Evolutionary conservation across 2,888 invertebrate genomes (phyloP).

Genomic region (Marasmarcha lunaedactyla): DNA sequence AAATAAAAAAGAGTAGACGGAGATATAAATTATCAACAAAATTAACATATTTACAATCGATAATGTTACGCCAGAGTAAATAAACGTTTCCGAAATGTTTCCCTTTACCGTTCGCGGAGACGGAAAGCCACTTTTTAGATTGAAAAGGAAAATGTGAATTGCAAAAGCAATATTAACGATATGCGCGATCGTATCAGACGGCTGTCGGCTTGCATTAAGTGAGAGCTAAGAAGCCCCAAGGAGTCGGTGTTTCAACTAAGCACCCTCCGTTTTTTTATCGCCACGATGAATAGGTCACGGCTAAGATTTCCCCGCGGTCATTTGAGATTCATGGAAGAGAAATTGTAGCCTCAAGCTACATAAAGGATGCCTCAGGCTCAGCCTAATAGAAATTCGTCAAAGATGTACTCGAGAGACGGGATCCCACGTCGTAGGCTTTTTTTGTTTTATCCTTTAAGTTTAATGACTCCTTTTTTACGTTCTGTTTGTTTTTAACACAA

Average conservation of each 20-base stretch:
- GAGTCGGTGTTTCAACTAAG: background rate
- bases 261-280: conserved; percentile 14
- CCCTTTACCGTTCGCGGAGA: no score
- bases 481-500: no score
- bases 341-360: conserved; percentile 65
- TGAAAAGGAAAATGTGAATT: background rate
- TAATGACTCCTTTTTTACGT: no score
- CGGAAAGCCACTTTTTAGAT: no score
- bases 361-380: conserved; percentile 64
- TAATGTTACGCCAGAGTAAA: no score
- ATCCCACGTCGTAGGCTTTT: conserved; percentile 10
- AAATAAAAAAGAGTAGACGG: no score
- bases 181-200: background rate
- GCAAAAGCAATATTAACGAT: conserved; percentile 1
- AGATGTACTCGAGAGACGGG: conserved; percentile 37
- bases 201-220: background rate
- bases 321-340: conserved; percentile 67
- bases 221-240: background rate
- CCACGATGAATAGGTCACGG: conserved; percentile 62
- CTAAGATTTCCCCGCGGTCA: conserved; percentile 70
- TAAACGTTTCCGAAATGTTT: no score
- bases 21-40: no score
- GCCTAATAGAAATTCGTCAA: conserved; percentile 49
- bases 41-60: no score
- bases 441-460: conserved; percentile 9